These are phyloP conservation scores for Therioaphis trifolii DNA, from an alignment of 2,888 invertebrate genomes.

Conservation along the genomic window DNA sequence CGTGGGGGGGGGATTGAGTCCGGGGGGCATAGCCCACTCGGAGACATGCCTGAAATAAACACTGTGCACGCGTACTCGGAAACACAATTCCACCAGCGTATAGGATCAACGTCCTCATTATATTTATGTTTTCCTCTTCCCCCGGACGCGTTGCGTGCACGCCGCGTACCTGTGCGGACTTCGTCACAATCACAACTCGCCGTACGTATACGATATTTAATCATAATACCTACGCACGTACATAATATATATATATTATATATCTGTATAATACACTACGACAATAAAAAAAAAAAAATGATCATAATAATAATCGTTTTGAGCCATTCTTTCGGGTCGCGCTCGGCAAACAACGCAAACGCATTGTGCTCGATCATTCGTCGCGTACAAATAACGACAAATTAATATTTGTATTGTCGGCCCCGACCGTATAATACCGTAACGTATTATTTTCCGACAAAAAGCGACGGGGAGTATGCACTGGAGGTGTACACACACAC, in stretches of 20 bases:
- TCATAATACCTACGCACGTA: not conserved
- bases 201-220: not conserved
- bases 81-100: no score
- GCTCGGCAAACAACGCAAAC: not conserved
- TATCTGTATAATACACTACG: no score
- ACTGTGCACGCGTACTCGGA: no score
- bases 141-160: no score
- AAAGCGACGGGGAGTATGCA: not conserved
- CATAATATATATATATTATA: no score
- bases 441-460: not conserved
- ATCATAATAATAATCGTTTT: conserved; percentile 33
- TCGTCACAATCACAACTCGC: conserved; percentile 4
- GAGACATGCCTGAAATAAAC: no score
- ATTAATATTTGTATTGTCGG: conserved; percentile 5
- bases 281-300: not conserved
- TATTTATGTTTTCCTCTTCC: no score
- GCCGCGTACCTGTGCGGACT: no score
- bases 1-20: no score
- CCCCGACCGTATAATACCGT: not conserved
- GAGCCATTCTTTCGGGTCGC: not conserved
- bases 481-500: no score
- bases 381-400: not conserved
- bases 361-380: not conserved
- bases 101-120: no score
- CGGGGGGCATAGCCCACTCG: no score